Evolutionary conservation across 1,140 invertebrate genomes (phyloP), one percentile per base, ranked within the genome.

Genomic region (Procambarus clarkii): DNA sequence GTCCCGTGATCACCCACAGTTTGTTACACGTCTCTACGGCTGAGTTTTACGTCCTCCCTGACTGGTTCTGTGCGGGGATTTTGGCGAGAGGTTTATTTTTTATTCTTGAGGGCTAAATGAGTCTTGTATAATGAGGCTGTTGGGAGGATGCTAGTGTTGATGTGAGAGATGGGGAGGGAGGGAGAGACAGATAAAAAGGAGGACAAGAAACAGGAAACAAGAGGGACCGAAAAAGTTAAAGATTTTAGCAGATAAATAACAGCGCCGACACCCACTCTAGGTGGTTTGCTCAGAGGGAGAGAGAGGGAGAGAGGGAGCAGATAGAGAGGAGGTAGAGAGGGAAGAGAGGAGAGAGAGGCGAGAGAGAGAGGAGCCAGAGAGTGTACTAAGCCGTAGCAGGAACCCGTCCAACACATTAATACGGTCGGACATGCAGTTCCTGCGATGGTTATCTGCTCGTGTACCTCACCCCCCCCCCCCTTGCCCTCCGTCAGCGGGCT

Each of bases 371-470:
- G 60, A 71, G 54, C 34, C n/a, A 48, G 34, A 64, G 54, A 84
- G 60, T 21, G 64, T 18, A 58, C 4, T 58, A 13, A n/a, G 69
- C n/a, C 18, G 5, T 74, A 24, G 69, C 8, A 7, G n/a, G n/a
- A 7, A 2, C 2, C 50, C 50, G 7, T 54, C 50, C 8, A 80
- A 88, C 69, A 88, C 79, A 88, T 50, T 80, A 88, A 88, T 79
- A 21, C 13, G 76, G 2, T n/a, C 24, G 5, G 86, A 88, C 86
- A 80, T 88, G 77, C 86, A 88, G 86, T 88, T 88, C 76, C 86
- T 64, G 50, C 46, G 86, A 88, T 88, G 34, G 44, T 80, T 88
- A 88, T 88, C 77, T 80, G 58, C 24, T 77, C 45, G 44, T 84
- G 82, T 86, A 24, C 7, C 46, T 24, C 64, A 48, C 48, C 24